Conservation (phyloP, 1,140 invertebrate species). For the Drosophila kanapiae region DNA sequence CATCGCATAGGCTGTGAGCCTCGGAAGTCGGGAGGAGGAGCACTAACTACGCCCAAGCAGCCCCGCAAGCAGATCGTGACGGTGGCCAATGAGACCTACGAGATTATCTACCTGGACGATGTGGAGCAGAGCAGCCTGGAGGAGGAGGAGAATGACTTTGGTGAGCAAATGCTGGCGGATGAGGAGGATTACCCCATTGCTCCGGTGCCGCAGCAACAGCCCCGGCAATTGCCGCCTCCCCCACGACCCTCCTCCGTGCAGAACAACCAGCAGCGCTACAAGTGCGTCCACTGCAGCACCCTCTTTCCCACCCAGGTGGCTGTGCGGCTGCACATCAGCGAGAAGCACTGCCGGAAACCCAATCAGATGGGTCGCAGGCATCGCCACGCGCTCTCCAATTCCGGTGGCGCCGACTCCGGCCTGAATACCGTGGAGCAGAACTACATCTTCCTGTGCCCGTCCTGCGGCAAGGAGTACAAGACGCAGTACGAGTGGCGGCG, state of each 20-base stretch:
- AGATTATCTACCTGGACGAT: conserved; percentile 77
- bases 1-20: conserved; percentile 64
- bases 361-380: neutral
- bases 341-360: conserved; percentile 56
- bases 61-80: conserved; percentile 71
- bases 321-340: conserved; percentile 63
- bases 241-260: neutral
- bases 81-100: conserved; percentile 70
- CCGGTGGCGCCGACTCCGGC: neutral
- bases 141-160: conserved; percentile 74
- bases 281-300: conserved; percentile 70
- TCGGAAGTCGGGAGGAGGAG: conserved; percentile 15
- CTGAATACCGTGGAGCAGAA: conserved; percentile 64
- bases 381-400: neutral
- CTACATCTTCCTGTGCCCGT: conserved; percentile 76
- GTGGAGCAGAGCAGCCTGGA: conserved; percentile 37
- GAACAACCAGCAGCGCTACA: conserved; percentile 48
- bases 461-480: conserved; percentile 72
- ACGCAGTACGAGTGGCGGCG: conserved; percentile 79
- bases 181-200: conserved; percentile 56
- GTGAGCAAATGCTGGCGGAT: conserved; percentile 72
- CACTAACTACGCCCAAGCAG: conserved; percentile 6
- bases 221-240: neutral
- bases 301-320: conserved; percentile 60
- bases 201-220: neutral